Evolutionary conservation across 2,888 invertebrate genomes (phyloP).

Genomic region (Stenoptilia bipunctidactyla): DNA sequence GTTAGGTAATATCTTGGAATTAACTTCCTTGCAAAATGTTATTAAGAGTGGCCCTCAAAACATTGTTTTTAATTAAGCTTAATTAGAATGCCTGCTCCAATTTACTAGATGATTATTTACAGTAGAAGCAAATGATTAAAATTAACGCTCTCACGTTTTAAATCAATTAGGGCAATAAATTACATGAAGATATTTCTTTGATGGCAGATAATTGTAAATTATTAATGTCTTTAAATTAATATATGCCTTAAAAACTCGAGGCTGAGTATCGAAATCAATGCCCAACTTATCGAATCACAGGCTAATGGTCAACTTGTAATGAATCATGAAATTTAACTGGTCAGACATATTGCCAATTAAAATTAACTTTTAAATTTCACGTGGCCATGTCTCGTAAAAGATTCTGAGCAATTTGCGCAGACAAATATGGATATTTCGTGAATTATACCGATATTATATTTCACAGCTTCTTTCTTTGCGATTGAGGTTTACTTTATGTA

Average conservation of each 20-base stretch:
- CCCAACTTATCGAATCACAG: no score
- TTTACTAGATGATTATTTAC: not conserved
- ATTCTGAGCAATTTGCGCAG: not conserved
- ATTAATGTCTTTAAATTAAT: not conserved
- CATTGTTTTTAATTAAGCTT: conserved; percentile 1
- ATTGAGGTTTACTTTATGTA: no score
- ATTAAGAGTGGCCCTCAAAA: not conserved
- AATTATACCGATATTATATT: no score
- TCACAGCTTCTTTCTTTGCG: no score
- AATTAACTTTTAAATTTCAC: not conserved
- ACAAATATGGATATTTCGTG: no score
- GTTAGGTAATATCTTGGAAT: no score
- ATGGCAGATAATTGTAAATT: not conserved
- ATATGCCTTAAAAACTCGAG: not conserved
- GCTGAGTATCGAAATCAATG: not conserved
- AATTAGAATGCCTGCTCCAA: not conserved
- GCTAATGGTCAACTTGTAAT: not conserved
- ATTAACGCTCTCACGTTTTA: not conserved
- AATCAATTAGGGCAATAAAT: not conserved
- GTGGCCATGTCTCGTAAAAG: not conserved
- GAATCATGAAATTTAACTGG: not conserved
- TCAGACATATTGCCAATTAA: not conserved
- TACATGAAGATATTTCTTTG: not conserved
- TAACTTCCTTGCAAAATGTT: no score
- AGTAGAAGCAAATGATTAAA: not conserved